Evolutionary conservation across 2,888 invertebrate genomes (phyloP), one percentile per base, ranked within the genome.

Genomic region (Lucinisca nassula): DNA sequence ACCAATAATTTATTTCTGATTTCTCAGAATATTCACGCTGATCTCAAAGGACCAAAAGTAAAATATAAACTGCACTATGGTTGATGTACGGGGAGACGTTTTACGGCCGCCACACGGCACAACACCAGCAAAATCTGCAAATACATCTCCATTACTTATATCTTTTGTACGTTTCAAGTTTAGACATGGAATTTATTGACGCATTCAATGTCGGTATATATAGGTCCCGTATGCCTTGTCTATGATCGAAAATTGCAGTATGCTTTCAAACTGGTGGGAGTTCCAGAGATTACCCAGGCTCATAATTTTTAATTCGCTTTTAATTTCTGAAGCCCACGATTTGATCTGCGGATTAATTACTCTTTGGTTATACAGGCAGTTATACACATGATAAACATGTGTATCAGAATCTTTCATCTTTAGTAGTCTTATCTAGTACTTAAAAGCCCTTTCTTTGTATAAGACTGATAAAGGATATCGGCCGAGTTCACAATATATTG

Each of bases 381-480:
- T 8, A 55, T 55, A 55, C 10, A 55, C 55, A 21, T 55, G 17
- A 21, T 4, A 55, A 55, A 4, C 55, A 21, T 4, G n/a, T 6
- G 14, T 40, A 14, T 40, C n/a, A 40, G 40, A 40, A 40, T 55
- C 21, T 14, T 21, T 55, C 12, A 4, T 4, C n/a, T 55, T 55
- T 55, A n/a, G n/a, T 55, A n/a, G 8, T 55, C 4, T n/a, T 17
- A 55, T 55, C 17, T 17, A 72, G 37, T 12, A 72, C 72, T 72
- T 72, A 14, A 72, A 37, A n/a, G 40, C n/a, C 30, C 72, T 72
- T 24, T 38, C 40, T n/a, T 72, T 38, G n/a, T 17, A 40, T 72
- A 72, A 12, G 37, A 72, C 72, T 17, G 37, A 72, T 21, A 72
- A 8, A 24, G 72, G 72, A 72, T 72, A 72, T 3, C 72, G 72